Base-by-base conservation (phyloP, 2,113 vertebrate genomes). In the Nettapus auritus region DNA sequence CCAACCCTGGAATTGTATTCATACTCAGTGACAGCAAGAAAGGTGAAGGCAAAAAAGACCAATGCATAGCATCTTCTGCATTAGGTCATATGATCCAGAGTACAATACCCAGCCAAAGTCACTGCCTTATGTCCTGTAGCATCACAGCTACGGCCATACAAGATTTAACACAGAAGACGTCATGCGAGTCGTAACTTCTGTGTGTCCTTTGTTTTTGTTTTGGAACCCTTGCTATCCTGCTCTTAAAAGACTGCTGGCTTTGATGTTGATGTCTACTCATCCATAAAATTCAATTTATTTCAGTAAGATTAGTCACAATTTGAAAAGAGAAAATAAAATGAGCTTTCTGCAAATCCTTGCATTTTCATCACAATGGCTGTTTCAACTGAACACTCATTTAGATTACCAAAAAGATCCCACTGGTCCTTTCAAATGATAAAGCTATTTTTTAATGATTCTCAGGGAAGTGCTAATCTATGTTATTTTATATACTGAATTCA, bases 101-200 rank as follows among this genome's bases (percentile, higher is more conserved):
- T 36, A 18, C 1, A 1, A 21, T 15, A 19, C 28, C 26, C 48
- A 68, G 46, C 28, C 40, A 23, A 38, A 74, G n/a, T 40, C 59
- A n/a, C 48, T 50, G 74, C 40, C 40, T 56, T 13, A 5, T 3
- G 34, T 42, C 17, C 48, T 46, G 12, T 50, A 56, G n/a, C 59
- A n/a, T 31, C 34, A 20, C 36, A 60, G 53, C 62, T 40, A 22
- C 33, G 33, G 36, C 25, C 44, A 26, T 6, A 42, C 48, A 63
- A 85, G 50, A 31, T 34, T 11, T 46, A 29, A 59, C 19, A 56
- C 12, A 57, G 25, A 59, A 40, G 19, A 69, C 15, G 1, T 12
- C 1, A 0, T 34, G 0, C 2, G 22, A 36, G 23, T n/a, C 33
- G 42, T 25, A 73, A 8, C 40, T 59, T 77, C 18, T 62, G 11